Evolutionary conservation across 2,113 vertebrate species (phyloP), one percentile per base, ranked within the genome.

Genomic region (Sprattus sprattus): DNA sequence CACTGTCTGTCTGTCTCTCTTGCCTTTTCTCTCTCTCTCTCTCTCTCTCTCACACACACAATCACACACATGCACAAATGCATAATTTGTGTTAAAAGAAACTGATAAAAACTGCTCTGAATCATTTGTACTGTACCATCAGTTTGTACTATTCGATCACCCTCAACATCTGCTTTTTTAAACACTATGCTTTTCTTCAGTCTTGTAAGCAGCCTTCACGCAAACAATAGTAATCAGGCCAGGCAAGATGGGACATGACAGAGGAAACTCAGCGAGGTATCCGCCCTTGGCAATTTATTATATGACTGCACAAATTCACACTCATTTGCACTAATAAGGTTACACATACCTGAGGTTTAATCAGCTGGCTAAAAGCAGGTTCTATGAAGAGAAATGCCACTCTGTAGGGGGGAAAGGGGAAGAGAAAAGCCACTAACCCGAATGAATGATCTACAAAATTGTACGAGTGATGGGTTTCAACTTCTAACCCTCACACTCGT

Each of bases 241-340:
- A 39, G 71, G 85, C 89, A 88, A 87, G 89, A 88, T 49, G 52
- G 81, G 83, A 87, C 89, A 90, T 4, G 71, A 39, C 71, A 6
- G 4, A 32, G 64, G 83, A 87, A 78, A 18, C 45, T 50, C 57
- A 81, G 57, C 83, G 32, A 84, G 80, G 60, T 90, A 57, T 86
- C 84, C 83, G 83, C 81, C 87, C 83, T 4, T 13, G 83, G 82
- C 84, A 80, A 16, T 46, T 16, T 22, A 78, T 32, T 78, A 10
- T 78, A 39, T 13, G 9, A 13, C 32, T 78, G 4, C 25, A 39
- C 71, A 78, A 78, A 78, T 6, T 10, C 28, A 6, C 28, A 39
- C 28, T 32, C 2, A 75, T 32, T 78, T 4, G 4, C 10, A 32
- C 57, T 3, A 20, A 60, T 5, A 22, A 60, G 54, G 0, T 39